Conservation (phyloP, 1,140 invertebrate species). For the Plutomurus gul region DNA sequence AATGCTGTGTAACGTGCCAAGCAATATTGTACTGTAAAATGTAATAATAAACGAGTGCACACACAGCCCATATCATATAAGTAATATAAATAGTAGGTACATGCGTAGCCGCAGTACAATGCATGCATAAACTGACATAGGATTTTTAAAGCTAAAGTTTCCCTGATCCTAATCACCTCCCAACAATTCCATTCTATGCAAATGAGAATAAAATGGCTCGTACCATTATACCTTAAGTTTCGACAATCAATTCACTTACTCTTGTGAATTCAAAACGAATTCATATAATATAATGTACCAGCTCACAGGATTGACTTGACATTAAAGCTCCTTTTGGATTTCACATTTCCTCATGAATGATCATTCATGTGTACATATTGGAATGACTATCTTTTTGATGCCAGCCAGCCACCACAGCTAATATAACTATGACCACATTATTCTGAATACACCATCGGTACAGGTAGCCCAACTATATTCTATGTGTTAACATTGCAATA, state of each 20-base stretch:
- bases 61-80: too few species aligned
- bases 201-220: constrained; percentile 38
- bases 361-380: background rate
- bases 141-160: constrained; percentile 8
- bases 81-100: too few species aligned
- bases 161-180: constrained; percentile 39
- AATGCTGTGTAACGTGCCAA: too few species aligned
- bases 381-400: background rate
- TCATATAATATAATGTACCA: background rate
- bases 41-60: too few species aligned
- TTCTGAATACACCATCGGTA: background rate
- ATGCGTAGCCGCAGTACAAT: too few species aligned
- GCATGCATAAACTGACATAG: background rate
- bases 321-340: background rate
- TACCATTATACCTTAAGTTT: background rate
- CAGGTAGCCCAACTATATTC: background rate
- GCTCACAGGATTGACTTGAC: background rate
- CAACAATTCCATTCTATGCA: constrained; percentile 48
- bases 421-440: too few species aligned
- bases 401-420: background rate
- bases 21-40: too few species aligned
- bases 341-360: constrained; percentile 4
- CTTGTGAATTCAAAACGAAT: background rate
- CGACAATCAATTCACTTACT: constrained; percentile 9
- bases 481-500: background rate